Percentiles rank a stretch among this genome's conserved stretches.
Evolutionary conservation across 2,888 invertebrate species (phyloP).

Genomic region (Platerodrilus igneus): DNA sequence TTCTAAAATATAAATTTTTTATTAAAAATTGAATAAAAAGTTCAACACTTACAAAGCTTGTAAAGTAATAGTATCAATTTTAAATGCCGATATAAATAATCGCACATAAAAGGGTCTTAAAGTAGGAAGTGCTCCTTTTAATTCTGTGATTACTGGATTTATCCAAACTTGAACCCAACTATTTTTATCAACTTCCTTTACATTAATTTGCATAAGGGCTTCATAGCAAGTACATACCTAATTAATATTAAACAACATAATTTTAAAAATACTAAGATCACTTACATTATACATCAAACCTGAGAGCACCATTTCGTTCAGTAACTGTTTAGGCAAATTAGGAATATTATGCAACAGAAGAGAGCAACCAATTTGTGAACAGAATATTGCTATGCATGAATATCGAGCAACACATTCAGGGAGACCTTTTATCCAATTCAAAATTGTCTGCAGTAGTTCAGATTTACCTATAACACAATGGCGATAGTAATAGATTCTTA

Average conservation of each 20-base stretch:
- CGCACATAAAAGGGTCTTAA: constrained; percentile 40
- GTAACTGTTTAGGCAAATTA: constrained; percentile 41
- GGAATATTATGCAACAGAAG: constrained; percentile 41
- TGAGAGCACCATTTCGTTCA: too few relatives aligned
- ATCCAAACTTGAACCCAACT: constrained; percentile 53
- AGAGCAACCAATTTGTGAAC: constrained; percentile 40
- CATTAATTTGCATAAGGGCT: constrained; percentile 50
- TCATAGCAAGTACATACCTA: constrained; percentile 55
- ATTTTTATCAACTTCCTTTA: constrained; percentile 40
- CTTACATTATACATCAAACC: constrained; percentile 38
- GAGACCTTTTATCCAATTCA: constrained; percentile 12
- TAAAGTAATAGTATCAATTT: constrained; percentile 39
- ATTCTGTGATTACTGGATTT: constrained; percentile 26
- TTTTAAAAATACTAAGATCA: constrained; percentile 35
- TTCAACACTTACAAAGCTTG: constrained; percentile 34
- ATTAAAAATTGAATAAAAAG: neutral
- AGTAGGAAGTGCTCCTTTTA: constrained; percentile 35
- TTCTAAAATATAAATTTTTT: constrained; percentile 16
- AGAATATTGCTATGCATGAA: constrained; percentile 33
- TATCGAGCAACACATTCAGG: constrained; percentile 31
- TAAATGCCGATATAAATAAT: constrained; percentile 42
- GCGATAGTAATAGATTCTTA: too few relatives aligned
- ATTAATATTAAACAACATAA: constrained; percentile 23
- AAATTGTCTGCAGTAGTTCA: constrained; percentile 6
- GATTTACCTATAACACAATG: neutral